Percentiles rank a stretch among this genome's conserved stretches.
Evolutionary conservation across 2,113 vertebrate species (phyloP).

Genomic region (Microtus ochrogaster): DNA sequence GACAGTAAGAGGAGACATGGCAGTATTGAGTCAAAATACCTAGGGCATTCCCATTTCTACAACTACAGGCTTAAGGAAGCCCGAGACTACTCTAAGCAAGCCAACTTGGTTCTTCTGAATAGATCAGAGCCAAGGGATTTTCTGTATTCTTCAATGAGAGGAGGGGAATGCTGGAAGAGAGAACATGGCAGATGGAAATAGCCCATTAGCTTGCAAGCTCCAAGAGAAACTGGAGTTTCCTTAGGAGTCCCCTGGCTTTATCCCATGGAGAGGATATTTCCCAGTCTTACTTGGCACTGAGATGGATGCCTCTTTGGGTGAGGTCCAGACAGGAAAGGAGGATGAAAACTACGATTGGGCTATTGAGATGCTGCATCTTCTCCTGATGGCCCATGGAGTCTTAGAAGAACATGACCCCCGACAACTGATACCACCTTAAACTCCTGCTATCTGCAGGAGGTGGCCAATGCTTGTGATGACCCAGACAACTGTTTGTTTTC

Average conservation of each 20-base stretch:
- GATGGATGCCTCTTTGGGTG: slow-evolving; percentile 59
- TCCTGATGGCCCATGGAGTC: not conserved
- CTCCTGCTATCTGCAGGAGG: not conserved
- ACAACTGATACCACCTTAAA: not conserved
- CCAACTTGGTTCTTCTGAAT: slow-evolving; percentile 20
- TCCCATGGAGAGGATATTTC: slow-evolving; percentile 59
- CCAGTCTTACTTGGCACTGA: slow-evolving; percentile 70
- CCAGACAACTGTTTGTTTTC: not conserved
- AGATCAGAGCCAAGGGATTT: slow-evolving; percentile 53
- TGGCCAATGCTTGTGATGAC: not conserved
- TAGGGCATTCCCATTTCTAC: not conserved
- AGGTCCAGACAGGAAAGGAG: slow-evolving; percentile 8
- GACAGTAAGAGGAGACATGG: not conserved
- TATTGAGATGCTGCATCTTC: not conserved
- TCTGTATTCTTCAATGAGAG: slow-evolving; percentile 49
- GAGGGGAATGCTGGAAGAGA: slow-evolving; percentile 58
- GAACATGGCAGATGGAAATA: slow-evolving; percentile 69
- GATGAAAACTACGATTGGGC: not conserved
- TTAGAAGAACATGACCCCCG: not conserved
- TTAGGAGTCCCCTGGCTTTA: slow-evolving; percentile 70
- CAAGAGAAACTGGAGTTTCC: slow-evolving; percentile 66
- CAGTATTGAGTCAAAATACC: not conserved
- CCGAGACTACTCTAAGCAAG: slow-evolving; percentile 8
- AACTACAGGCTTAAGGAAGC: not conserved
- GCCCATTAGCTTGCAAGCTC: slow-evolving; percentile 54